Evolutionary conservation across 2,113 vertebrate species (phyloP).

Genomic region (Dromaius novaehollandiae): DNA sequence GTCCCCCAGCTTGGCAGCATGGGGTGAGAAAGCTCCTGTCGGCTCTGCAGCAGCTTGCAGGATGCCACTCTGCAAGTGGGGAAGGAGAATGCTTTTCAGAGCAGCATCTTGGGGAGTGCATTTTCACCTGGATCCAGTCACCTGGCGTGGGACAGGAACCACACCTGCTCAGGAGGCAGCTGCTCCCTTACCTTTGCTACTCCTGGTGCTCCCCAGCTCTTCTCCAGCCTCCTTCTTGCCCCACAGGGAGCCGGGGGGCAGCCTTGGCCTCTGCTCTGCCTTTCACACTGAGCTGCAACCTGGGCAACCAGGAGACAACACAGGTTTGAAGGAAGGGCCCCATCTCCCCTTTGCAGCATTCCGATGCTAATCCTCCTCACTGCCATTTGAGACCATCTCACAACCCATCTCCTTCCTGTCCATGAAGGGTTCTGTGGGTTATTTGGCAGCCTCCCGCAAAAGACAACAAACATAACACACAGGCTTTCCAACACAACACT

Average conservation of each 20-base stretch:
- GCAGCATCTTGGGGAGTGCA: neutral
- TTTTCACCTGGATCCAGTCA: neutral
- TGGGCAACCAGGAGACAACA: neutral
- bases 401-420: too few relatives aligned
- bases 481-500: too few relatives aligned
- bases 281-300: neutral
- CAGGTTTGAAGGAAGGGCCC: neutral
- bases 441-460: too few relatives aligned
- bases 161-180: too few relatives aligned
- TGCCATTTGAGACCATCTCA: neutral
- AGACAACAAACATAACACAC: too few relatives aligned
- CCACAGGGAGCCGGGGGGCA: too few relatives aligned
- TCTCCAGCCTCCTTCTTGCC: too few relatives aligned
- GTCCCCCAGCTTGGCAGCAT: neutral
- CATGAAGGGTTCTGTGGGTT: too few relatives aligned
- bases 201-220: too few relatives aligned
- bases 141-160: neutral
- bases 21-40: too few relatives aligned
- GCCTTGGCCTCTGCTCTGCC: neutral
- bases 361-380: neutral
- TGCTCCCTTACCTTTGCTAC: neutral
- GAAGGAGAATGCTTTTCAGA: neutral
- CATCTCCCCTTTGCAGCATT: neutral
- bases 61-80: neutral
- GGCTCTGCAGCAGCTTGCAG: neutral